These are phyloP conservation scores for Thera britannica DNA, from an alignment of 2,888 invertebrate species.

Conservation along the genomic window DNA sequence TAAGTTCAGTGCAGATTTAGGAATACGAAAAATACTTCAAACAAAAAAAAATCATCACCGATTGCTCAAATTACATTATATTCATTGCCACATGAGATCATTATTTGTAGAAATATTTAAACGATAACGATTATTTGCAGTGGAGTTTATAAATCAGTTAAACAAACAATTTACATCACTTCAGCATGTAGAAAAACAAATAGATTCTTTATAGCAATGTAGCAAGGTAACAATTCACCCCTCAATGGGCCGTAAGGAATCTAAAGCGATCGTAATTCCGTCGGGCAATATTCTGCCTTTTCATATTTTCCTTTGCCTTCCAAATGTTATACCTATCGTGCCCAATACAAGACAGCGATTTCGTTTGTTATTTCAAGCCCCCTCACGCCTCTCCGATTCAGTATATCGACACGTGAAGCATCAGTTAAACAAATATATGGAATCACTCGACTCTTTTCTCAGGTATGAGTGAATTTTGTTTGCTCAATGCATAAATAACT, in stretches of 20 bases:
- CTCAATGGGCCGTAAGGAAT: conserved; percentile 79
- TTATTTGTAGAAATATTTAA: neutral
- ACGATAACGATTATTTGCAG: neutral
- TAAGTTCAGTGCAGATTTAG: neutral
- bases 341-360: conserved; percentile 79
- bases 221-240: conserved; percentile 81
- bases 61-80: too few species aligned
- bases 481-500: conserved; percentile 40
- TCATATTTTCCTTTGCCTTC: conserved; percentile 80
- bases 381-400: conserved; percentile 73
- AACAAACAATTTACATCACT: conserved; percentile 63
- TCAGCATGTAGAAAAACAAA: conserved; percentile 70
- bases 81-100: neutral
- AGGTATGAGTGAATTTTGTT: conserved; percentile 46
- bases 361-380: conserved; percentile 80
- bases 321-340: conserved; percentile 71
- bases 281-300: conserved; percentile 81
- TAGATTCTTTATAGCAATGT: conserved; percentile 79
- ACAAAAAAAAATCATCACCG: neutral
- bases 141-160: conserved; percentile 43
- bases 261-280: conserved; percentile 83
- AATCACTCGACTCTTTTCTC: conserved; percentile 56
- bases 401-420: conserved; percentile 74
- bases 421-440: conserved; percentile 71
- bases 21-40: neutral